Evolutionary conservation across 2,113 vertebrate genomes (phyloP).

Genomic region (Nothoprocta perdicaria): DNA sequence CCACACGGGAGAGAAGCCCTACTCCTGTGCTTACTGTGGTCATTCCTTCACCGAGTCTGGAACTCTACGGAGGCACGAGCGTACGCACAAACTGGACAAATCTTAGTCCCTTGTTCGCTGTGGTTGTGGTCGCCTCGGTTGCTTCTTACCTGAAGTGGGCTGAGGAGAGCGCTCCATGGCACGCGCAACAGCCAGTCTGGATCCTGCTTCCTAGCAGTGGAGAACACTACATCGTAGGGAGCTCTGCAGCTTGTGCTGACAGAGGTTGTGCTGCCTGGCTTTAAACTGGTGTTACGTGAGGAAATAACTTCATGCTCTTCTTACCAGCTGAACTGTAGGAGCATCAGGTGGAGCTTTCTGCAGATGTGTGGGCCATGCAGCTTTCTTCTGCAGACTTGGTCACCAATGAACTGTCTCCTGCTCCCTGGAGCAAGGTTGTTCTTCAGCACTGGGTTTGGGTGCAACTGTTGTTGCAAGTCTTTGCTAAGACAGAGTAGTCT

Average conservation of each 20-base stretch:
- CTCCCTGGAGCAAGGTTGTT: not conserved
- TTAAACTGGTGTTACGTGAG: not conserved
- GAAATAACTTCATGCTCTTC: not conserved
- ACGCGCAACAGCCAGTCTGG: not conserved
- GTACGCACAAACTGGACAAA: slow-evolving; percentile 22
- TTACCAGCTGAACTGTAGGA: accelerated
- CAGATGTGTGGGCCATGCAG: not conserved
- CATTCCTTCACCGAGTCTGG: slow-evolving; percentile 41
- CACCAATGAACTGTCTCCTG: not conserved
- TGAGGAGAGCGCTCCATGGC: not conserved
- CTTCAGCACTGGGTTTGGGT: not conserved
- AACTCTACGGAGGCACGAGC: slow-evolving; percentile 39
- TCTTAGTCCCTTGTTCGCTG: not conserved
- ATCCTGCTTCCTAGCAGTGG: not conserved
- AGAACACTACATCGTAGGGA: accelerated
- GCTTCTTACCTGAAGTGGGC: not conserved
- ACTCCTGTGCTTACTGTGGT: slow-evolving; percentile 28
- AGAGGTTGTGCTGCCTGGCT: not conserved
- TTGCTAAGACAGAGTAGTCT: not conserved
- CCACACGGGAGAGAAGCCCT: slow-evolving; percentile 58
- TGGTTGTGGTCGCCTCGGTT: not conserved
- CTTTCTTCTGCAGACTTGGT: not conserved
- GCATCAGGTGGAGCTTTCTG: not conserved
- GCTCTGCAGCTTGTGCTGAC: not conserved
- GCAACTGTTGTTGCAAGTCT: not conserved